A percentile compares a stretch with the other conserved stretches of the same genome.
These are phyloP conservation scores for Pygoscelis adeliae DNA, from an alignment of 2,113 vertebrate genomes.

Conservation along the genomic window DNA sequence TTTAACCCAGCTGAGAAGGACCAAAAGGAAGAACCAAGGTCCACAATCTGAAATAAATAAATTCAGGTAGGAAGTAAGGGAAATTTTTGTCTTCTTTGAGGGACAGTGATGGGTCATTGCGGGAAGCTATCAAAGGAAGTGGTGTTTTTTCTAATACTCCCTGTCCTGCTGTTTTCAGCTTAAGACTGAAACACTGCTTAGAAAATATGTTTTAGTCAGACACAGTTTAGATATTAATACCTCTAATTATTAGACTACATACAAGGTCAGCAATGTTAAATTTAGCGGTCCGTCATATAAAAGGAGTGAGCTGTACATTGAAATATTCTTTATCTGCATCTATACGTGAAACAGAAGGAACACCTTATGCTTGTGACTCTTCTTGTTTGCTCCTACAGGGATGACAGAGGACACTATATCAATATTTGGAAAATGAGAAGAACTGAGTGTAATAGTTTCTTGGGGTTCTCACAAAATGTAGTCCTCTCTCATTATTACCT, in stretches of 20 bases:
- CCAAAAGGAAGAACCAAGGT: background rate
- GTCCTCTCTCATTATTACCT: background rate
- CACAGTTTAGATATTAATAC: background rate
- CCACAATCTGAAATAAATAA: background rate
- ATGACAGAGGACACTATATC: background rate
- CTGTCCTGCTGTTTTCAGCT: background rate
- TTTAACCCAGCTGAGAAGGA: background rate
- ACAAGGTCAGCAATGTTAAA: background rate
- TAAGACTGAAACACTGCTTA: background rate
- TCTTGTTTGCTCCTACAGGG: background rate
- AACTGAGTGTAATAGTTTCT: background rate
- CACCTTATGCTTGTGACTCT: background rate
- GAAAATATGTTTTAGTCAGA: background rate
- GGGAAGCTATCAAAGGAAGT: background rate
- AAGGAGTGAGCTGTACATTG: background rate
- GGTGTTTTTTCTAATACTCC: background rate
- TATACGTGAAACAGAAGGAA: background rate
- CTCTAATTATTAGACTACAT: background rate
- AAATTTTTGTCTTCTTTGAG: background rate
- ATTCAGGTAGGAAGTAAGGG: background rate
- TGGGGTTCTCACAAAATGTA: background rate
- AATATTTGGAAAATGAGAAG: background rate
- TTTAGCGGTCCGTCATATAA: background rate
- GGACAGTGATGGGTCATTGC: background rate
- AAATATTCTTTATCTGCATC: background rate